Base-by-base conservation (phyloP, 1,140 invertebrate genomes). In the Ylistrum balloti region DNA sequence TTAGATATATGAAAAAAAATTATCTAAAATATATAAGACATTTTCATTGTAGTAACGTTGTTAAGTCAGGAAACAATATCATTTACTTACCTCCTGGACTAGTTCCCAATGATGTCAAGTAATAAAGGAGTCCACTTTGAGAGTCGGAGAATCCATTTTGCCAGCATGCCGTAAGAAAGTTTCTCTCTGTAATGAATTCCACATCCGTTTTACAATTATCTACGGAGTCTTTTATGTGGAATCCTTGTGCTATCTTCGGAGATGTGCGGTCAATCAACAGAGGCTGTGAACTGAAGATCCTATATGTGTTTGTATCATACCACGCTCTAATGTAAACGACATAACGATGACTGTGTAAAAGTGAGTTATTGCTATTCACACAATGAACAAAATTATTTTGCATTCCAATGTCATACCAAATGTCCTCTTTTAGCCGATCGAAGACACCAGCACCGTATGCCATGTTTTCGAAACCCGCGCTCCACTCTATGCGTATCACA, bases 391-490 rank as follows among this genome's bases (percentile, higher is more conserved):
- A 33, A 28, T 86, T 41, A 20, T 85, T 48, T 11, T 48, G 13
- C 9, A 48, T 87, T 33, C 92, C 92, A 45, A 90, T 88, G 45
- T 92, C 92, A 48, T 92, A 28, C 93, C 93, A 93, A 0, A 90
- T 41, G 20, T 85, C 33, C 56, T 93, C 93, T 5, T 28, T 41
- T n/a, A 32, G 13, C 17, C 33, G 22, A 86, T 91, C 45, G 45
- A 93, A 91, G 33, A 93, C 86, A 32, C 90, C 90, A 33, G 85
- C 88, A n/a, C 92, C 92, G 33, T 48, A 38, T 0, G 28, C 34
- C 34, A 33, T 33, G 28, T 85, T 45, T 33, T 85, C 74, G 10
- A 89, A 33, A 28, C 92, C 89, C 33, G 91, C 88, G 74, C 91
- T 92, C 91, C 90, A 92, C 85, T 93, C 89, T 90, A 90, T 91